Conservation (phyloP, 2,888 invertebrate species). For the Tinea semifulvella region DNA sequence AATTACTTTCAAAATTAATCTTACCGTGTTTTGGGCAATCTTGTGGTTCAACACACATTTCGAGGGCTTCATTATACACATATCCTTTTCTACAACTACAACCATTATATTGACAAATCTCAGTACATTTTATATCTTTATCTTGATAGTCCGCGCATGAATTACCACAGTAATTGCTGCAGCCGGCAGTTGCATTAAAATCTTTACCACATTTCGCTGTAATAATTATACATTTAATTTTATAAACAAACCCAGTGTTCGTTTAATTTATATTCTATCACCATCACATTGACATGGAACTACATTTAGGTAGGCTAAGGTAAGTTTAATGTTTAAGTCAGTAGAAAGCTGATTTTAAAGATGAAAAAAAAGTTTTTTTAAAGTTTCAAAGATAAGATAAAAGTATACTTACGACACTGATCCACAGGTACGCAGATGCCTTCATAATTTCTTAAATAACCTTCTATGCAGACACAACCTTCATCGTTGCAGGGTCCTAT, state of each 20-base stretch:
- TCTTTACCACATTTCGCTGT: conserved; percentile 17
- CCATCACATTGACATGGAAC: no score
- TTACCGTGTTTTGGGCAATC: conserved; percentile 7
- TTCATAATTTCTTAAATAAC: conserved; percentile 12
- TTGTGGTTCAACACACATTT: conserved; percentile 14
- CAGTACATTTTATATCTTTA: neutral
- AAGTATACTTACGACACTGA: conserved; percentile 19
- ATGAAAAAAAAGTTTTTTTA: neutral
- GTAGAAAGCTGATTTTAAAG: no score
- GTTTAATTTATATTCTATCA: neutral
- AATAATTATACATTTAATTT: conserved; percentile 3
- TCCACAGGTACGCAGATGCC: conserved; percentile 14
- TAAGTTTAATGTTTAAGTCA: no score
- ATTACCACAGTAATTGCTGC: conserved; percentile 13
- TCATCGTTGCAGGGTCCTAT: conserved; percentile 1
- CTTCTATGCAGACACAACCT: conserved; percentile 9
- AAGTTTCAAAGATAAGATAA: neutral
- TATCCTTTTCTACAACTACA: conserved; percentile 33
- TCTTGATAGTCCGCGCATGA: conserved; percentile 8
- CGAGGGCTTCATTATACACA: conserved; percentile 26
- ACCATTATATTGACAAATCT: conserved; percentile 19
- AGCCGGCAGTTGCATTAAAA: conserved; percentile 17
- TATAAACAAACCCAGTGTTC: neutral
- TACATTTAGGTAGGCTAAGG: neutral
- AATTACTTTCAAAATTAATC: no score